Evolutionary conservation across 92 coral and sea anemone species (phyloP).

Genomic region (Parazoanthus swiftii): DNA sequence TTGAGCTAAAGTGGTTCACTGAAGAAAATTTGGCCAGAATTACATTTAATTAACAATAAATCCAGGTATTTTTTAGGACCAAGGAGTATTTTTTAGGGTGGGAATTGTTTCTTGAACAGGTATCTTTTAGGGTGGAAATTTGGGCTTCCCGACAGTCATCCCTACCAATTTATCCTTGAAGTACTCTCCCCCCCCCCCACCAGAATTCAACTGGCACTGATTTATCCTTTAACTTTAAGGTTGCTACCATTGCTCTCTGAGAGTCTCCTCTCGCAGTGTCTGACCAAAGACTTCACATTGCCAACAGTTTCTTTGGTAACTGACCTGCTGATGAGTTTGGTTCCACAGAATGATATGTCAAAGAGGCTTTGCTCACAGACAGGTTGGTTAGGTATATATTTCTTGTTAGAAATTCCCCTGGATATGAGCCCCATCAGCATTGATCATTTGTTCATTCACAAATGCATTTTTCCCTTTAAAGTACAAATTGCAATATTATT

Average conservation of each 20-base stretch:
- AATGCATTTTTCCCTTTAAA: no score
- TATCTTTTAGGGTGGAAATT: no score
- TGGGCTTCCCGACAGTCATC: no score
- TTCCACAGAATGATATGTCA: constrained; percentile 50
- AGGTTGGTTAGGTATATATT: constrained; percentile 53
- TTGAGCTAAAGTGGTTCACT: no score
- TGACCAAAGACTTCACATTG: constrained; percentile 67
- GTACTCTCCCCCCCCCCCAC: no score
- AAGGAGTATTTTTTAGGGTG: no score
- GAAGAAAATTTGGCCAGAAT: no score
- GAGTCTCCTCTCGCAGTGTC: constrained; percentile 66
- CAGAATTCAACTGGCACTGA: neutral
- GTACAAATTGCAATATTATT: no score
- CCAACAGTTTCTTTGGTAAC: constrained; percentile 63
- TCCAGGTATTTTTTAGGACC: no score
- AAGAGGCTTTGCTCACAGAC: constrained; percentile 76
- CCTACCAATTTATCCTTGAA: no score
- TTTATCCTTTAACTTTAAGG: constrained; percentile 41
- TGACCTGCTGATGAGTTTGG: constrained; percentile 54
- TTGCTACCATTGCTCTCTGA: constrained; percentile 67
- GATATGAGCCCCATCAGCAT: neutral
- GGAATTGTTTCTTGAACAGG: no score
- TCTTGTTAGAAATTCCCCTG: neutral
- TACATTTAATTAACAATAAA: neutral
- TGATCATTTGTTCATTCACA: no score